Base-by-base conservation (phyloP, 92 coral and sea anemone species). In the Phenganax subtilis region DNA sequence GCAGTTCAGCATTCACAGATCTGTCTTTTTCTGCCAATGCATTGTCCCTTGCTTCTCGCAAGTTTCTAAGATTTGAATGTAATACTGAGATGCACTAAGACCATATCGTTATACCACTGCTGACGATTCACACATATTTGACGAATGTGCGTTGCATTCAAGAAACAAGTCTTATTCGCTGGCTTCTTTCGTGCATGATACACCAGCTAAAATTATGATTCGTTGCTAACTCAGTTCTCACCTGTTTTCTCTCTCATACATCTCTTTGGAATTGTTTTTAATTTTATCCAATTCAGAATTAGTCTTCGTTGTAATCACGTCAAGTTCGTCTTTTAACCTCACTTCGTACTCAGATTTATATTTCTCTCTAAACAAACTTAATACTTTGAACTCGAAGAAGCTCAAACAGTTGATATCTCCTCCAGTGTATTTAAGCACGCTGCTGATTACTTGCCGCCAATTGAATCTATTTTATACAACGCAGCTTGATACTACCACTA, bases 221-320 rank as follows among this genome's bases (percentile, higher is more conserved):
- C 15, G 15, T 9, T 71, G 53, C 17, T 3, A 10, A 12, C 20
- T 16, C 16, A 54, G 20, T 15, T 17, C 78, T 72, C 68, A 87
- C 96, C 96, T 90, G 88, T 91, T 93, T 86, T 93, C 98, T 73
- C 97, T 83, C 71, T 93, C 98, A 84, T 88, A 93, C 98, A 93
- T 91, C 16, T 92, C 98, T 77, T 88, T 89, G 51, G 97, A 88
- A 72, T 93, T 88, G 12, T 75, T 82, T 84, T 93, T 88, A 55
- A 93, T 90, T 81, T 86, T 92, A 44, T 93, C 94, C 65, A 93
- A 85, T 76, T 93, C 98, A 71, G 82, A 55, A 80, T 86, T 85
- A 10, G 98, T 93, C 84, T 90, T 91, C 53, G 84, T 79, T 52
- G 91, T 90, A 57, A 93, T 91, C 55, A 85, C 87, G 81, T 92